Evolutionary conservation across 2,797 vertebrate genomes (phyloP).

Genomic region (Fundulus diaphanus): DNA sequence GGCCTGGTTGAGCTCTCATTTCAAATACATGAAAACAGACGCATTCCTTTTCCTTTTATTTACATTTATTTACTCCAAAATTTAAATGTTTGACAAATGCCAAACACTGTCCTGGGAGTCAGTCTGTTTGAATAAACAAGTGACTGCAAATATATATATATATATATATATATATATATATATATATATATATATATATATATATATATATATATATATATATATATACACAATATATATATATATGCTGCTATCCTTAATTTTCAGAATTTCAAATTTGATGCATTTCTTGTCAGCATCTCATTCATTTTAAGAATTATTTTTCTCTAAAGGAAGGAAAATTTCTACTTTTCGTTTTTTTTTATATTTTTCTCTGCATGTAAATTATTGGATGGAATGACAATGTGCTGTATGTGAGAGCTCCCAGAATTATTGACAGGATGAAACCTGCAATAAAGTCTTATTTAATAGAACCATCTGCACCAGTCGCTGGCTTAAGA

Average conservation of each 20-base stretch:
- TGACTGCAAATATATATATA: too few relatives aligned
- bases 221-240: too few relatives aligned
- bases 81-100: not conserved
- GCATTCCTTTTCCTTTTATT: constrained; percentile 69
- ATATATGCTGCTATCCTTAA: too few relatives aligned
- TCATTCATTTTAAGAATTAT: not conserved
- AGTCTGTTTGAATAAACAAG: not conserved
- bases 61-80: not conserved
- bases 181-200: too few relatives aligned
- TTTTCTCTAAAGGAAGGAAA: not conserved
- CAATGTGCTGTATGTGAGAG: constrained; percentile 65
- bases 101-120: not conserved
- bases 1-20: constrained; percentile 78
- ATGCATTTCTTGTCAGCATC: not conserved
- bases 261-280: not conserved
- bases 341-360: not conserved
- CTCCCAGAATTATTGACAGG: constrained; percentile 59
- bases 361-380: not conserved
- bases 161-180: too few relatives aligned
- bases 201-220: too few relatives aligned
- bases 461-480: constrained; percentile 49
- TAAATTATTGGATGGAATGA: constrained; percentile 69
- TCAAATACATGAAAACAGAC: constrained; percentile 63
- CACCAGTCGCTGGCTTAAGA: constrained; percentile 59
- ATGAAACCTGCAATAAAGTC: constrained; percentile 58